Conservation (phyloP, 37 sponge, comb jelly and placozoan genomes). For the Tethya wilhelma region DNA sequence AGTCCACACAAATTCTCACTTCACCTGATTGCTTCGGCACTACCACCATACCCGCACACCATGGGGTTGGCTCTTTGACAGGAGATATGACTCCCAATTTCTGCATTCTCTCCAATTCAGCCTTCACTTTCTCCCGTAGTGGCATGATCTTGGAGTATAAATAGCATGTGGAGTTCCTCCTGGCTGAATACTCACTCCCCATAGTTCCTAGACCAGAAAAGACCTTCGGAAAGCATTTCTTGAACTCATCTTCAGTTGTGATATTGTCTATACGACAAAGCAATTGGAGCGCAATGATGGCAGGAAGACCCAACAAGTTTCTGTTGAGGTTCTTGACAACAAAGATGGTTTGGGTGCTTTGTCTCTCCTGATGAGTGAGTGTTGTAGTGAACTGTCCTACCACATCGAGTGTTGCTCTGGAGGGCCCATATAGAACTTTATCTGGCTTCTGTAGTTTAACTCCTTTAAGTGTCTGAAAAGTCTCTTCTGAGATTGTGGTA, state of each 20-base stretch:
- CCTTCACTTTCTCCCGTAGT: no score
- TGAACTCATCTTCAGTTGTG: neutral
- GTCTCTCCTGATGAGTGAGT: neutral
- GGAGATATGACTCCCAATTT: constrained; percentile 3
- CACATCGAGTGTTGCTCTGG: neutral
- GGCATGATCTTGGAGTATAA: no score
- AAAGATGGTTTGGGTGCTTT: neutral
- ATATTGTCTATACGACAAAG: neutral
- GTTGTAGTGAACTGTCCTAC: constrained; percentile 7
- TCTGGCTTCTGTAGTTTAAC: neutral
- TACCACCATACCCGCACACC: no score
- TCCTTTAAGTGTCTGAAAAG: neutral
- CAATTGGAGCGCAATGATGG: neutral
- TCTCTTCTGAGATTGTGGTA: constrained; percentile 1
- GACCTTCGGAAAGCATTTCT: neutral
- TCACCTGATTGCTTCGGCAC: neutral
- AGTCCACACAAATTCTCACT: constrained; percentile 14
- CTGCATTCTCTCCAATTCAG: neutral
- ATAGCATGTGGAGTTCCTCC: no score
- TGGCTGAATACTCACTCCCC: neutral
- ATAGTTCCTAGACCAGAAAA: neutral
- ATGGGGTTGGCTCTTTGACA: neutral
- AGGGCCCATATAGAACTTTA: neutral
- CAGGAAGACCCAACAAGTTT: constrained; percentile 14
- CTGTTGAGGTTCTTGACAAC: neutral